Percentiles rank a stretch among this genome's conserved stretches.
Conservation (phyloP, 2,113 vertebrate genomes). For the Corythoichthys intestinalis region DNA sequence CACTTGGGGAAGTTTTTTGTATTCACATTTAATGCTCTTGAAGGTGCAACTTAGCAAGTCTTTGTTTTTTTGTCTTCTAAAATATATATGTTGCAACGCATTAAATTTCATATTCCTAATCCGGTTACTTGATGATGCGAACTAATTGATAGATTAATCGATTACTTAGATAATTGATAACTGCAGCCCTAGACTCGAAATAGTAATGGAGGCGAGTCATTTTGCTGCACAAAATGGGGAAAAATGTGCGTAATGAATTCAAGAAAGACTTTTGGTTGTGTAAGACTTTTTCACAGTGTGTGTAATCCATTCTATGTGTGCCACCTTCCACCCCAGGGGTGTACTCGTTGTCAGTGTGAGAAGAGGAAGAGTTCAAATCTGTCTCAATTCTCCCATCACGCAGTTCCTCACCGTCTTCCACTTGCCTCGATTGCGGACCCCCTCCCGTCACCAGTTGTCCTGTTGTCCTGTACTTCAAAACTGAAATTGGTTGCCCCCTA, state of each 20-base stretch:
- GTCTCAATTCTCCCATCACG: slow-evolving; percentile 37
- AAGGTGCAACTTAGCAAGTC: too few species aligned
- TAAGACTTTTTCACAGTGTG: slow-evolving; percentile 21
- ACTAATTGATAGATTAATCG: too few species aligned
- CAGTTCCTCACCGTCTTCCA: slow-evolving; percentile 13
- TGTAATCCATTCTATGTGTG: slow-evolving; percentile 58
- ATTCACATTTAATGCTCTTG: too few species aligned
- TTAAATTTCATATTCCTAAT: too few species aligned
- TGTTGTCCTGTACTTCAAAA: slow-evolving; percentile 38
- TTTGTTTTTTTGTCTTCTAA: too few species aligned
- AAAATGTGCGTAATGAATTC: slow-evolving; percentile 39
- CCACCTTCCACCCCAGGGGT: slow-evolving; percentile 33
- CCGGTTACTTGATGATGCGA: too few species aligned
- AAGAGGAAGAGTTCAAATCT: background rate
- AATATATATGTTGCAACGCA: too few species aligned
- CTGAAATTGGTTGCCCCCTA: slow-evolving; percentile 10
- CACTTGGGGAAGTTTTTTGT: too few species aligned
- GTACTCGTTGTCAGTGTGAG: slow-evolving; percentile 33
- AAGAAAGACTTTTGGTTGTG: slow-evolving; percentile 20
- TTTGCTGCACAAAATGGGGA: slow-evolving; percentile 37
- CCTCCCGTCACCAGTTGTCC: slow-evolving; percentile 15
- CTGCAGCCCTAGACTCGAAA: too few species aligned
- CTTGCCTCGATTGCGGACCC: slow-evolving; percentile 6
- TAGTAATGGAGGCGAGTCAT: too few species aligned
- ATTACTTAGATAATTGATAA: too few species aligned